Evolutionary conservation across 2,888 invertebrate genomes (phyloP), one percentile per base, ranked within the genome.

Genomic region (Halocaridina rubra): DNA sequence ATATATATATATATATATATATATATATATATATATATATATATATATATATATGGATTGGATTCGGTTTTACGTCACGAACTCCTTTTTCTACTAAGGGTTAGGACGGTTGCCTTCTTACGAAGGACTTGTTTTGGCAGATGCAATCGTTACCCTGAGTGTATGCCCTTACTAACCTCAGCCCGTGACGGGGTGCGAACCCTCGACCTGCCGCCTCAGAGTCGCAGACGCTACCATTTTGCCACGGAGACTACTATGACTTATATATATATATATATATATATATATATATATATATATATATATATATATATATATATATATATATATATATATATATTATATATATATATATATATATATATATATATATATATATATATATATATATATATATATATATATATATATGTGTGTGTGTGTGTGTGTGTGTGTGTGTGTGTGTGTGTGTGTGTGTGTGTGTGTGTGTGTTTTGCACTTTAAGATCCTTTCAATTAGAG

Each of bases 1-100:
- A 64, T 64, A 64, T 64, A 64, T 64, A 64, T 64, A 64, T 64
- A 64, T 22, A 64, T 64, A 64, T 64, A 64, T 64, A 64, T 64
- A 64, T 64, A 64, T 64, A n/a, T 61, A 61, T 61, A 61, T 61
- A 61, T 61, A 61, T 61, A 64, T 7, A 61, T 76, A 64, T 64
- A 64, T 61, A 61, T 64, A 64, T 64, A 64, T 64, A n/a, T n/a
- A n/a, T n/a, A n/a, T n/a, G n/a, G n/a, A n/a, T n/a, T n/a, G n/a
- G n/a, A n/a, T n/a, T n/a, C n/a, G n/a, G n/a, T n/a, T n/a, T n/a
- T n/a, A n/a, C n/a, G n/a, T n/a, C n/a, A n/a, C n/a, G n/a, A n/a
- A n/a, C n/a, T n/a, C n/a, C n/a, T n/a, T n/a, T n/a, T n/a, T n/a
- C n/a, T n/a, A n/a, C n/a, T n/a, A n/a, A n/a, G n/a, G n/a, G n/a